Conservation (phyloP, 2,888 invertebrate species). For the Sminthurides aquaticus region DNA sequence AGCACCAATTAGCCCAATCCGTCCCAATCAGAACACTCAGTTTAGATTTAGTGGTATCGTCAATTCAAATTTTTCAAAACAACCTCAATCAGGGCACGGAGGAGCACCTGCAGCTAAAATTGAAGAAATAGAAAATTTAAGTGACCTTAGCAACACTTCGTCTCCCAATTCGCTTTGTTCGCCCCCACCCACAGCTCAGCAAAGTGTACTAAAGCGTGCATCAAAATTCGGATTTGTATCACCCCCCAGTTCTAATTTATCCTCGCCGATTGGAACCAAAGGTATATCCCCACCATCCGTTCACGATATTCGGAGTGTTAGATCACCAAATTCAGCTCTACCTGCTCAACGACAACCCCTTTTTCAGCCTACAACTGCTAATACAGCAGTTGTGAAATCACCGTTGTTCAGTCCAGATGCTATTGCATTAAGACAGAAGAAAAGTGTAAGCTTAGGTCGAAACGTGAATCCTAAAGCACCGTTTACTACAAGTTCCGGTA, state of each 20-base stretch:
- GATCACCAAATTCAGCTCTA: neutral
- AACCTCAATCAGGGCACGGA: neutral
- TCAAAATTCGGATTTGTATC: neutral
- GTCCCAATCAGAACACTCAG: neutral
- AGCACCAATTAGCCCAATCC: neutral
- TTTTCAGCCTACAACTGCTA: neutral
- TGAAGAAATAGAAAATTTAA: conserved; percentile 24
- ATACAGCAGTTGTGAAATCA: neutral
- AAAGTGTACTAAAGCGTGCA: neutral
- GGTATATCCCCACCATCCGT: neutral
- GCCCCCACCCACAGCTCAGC: neutral
- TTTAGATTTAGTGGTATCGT: neutral
- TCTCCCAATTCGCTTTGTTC: conserved; percentile 7
- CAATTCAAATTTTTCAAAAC: neutral
- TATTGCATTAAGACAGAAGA: conserved; percentile 24
- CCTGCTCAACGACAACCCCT: neutral
- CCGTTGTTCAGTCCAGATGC: conserved; percentile 12
- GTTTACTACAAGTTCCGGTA: neutral
- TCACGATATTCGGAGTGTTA: neutral
- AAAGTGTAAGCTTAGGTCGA: conserved; percentile 40
- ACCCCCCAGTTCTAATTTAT: neutral
- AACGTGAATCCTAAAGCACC: conserved; percentile 18
- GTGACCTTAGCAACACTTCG: conserved; percentile 18
- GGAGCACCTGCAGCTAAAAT: conserved; percentile 19
- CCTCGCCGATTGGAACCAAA: too few relatives aligned